A percentile compares a stretch with the other conserved stretches of the same genome.
phyloP scores from a whole-genome alignment of 2,113 vertebrate species.

The Scortum barcoo region DNA sequence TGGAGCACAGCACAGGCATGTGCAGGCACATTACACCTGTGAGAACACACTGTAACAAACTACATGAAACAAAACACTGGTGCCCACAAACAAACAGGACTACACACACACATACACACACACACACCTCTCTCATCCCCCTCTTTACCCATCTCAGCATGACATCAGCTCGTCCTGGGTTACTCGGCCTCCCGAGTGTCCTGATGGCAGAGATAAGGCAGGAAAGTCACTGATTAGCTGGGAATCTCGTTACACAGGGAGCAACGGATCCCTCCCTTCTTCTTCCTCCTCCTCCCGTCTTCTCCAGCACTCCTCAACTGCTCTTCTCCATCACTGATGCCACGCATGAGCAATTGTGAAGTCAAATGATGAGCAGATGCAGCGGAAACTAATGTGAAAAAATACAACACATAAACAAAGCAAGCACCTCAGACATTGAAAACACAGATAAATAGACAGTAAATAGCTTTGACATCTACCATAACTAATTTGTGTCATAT shows the following conservation, averaged over 20 bases:
- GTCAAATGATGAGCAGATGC: constrained; percentile 30
- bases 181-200: constrained; percentile 85
- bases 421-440: neutral
- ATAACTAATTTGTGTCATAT: neutral
- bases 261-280: constrained; percentile 79
- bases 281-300: constrained; percentile 49
- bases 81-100: constrained; percentile 22
- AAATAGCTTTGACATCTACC: neutral
- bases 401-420: neutral
- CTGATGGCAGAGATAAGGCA: constrained; percentile 85
- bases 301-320: constrained; percentile 23
- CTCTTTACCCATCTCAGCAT: constrained; percentile 80
- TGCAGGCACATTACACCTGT: constrained; percentile 28
- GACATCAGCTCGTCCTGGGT: constrained; percentile 87
- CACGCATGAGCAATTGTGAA: constrained; percentile 16
- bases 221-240: constrained; percentile 87
- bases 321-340: constrained; percentile 42
- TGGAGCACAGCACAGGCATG: neutral
- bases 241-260: constrained; percentile 87
- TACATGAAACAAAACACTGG: constrained; percentile 37
- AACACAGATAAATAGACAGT: neutral
- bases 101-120: constrained; percentile 9
- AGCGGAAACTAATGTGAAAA: constrained; percentile 7
- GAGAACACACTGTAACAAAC: constrained; percentile 31
- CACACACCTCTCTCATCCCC: constrained; percentile 11